Percentiles rank a stretch among this genome's conserved stretches.
phyloP scores from a whole-genome alignment of 2,797 vertebrate species.

The Epinephelus malabaricus region DNA sequence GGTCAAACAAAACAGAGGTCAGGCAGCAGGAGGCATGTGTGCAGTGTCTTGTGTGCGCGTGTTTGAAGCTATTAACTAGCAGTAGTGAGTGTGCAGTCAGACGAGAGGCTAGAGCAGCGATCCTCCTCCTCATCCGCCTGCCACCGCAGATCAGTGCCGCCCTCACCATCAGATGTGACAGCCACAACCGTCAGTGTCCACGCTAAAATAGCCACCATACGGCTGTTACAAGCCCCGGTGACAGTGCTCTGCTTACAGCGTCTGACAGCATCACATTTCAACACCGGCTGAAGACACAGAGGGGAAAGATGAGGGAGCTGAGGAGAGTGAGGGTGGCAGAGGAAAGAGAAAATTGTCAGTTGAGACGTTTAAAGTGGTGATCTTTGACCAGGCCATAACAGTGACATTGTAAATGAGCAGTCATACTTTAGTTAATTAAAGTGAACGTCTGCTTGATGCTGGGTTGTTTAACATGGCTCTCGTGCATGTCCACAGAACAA shows the following conservation, averaged over 20 bases:
- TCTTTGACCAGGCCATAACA: background rate
- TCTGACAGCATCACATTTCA: conserved; percentile 78
- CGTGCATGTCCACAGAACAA: background rate
- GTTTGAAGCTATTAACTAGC: conserved; percentile 19
- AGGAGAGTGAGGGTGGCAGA: background rate
- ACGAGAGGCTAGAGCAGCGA: conserved; percentile 6
- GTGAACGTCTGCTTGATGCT: background rate
- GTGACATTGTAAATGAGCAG: background rate
- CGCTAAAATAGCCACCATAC: conserved; percentile 82
- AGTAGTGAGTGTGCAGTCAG: conserved; percentile 24
- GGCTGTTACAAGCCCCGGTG: conserved; percentile 71
- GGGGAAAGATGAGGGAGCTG: conserved; percentile 1
- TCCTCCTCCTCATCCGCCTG: conserved; percentile 50
- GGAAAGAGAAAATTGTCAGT: background rate
- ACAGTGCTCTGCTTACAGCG: conserved; percentile 76
- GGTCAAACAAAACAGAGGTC: conserved; percentile 31
- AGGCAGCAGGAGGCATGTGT: conserved; percentile 4
- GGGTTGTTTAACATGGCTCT: background rate
- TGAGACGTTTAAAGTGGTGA: background rate
- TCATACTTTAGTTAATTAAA: background rate
- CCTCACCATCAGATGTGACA: conserved; percentile 81
- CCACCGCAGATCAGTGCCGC: conserved; percentile 70
- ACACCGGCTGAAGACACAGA: conserved; percentile 19
- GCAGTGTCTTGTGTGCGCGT: background rate
- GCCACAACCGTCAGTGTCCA: conserved; percentile 76